Conservation (phyloP, 2,797 vertebrate species). For the Poeciliopsis turneri region DNA sequence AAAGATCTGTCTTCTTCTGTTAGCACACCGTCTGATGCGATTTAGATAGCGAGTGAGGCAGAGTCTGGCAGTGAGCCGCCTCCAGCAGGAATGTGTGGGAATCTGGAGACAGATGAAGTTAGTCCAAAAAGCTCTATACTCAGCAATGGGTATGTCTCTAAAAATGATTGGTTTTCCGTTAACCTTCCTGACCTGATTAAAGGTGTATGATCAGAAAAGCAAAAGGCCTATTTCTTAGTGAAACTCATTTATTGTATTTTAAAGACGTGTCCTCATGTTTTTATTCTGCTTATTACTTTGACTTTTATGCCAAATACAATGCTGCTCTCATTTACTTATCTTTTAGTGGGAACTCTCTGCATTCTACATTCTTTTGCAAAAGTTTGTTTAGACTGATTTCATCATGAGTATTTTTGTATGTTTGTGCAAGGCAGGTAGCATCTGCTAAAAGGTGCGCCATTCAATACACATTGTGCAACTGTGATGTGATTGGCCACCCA, state of each 20-base stretch:
- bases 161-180: background rate
- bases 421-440: background rate
- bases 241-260: background rate
- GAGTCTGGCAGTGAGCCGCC: background rate
- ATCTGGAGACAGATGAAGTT: slow-evolving; percentile 1
- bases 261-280: background rate
- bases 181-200: background rate
- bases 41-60: background rate
- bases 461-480: background rate
- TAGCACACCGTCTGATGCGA: background rate
- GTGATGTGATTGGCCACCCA: slow-evolving; percentile 9
- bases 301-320: slow-evolving; percentile 3
- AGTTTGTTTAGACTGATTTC: slow-evolving; percentile 15
- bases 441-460: background rate
- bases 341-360: slow-evolving; percentile 24
- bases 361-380: slow-evolving; percentile 34
- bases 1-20: slow-evolving; percentile 1
- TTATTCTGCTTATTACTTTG: background rate
- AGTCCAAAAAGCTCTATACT: background rate
- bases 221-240: background rate
- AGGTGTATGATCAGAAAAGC: background rate
- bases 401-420: slow-evolving; percentile 17
- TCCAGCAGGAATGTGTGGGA: background rate
- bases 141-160: background rate
- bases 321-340: slow-evolving; percentile 1